Evolutionary conservation across 2,888 invertebrate genomes (phyloP).

Genomic region (Plagiodera versicolora): DNA sequence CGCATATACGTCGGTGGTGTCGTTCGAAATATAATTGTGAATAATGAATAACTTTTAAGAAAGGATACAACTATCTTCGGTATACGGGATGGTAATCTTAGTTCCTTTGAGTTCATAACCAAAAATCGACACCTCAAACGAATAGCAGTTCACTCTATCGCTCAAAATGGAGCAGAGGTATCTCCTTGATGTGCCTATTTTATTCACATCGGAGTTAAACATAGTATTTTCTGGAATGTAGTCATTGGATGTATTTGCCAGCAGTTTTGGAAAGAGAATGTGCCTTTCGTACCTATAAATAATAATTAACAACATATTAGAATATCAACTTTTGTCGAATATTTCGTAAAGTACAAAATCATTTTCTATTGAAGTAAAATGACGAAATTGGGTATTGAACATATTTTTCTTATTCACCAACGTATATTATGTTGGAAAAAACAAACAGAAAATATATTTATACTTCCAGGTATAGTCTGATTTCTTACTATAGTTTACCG

Average conservation of each 20-base stretch:
- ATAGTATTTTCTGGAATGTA: slow-evolving; percentile 84
- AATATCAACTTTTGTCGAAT: too few relatives aligned
- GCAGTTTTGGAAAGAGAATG: slow-evolving; percentile 90
- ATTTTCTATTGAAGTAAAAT: too few relatives aligned
- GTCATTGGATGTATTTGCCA: slow-evolving; percentile 86
- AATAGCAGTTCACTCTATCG: slow-evolving; percentile 84
- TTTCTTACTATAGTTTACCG: too few relatives aligned
- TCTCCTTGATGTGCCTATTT: slow-evolving; percentile 86
- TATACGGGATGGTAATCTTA: slow-evolving; percentile 79
- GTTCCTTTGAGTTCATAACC: slow-evolving; percentile 77
- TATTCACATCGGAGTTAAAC: slow-evolving; percentile 87
- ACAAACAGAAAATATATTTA: too few relatives aligned
- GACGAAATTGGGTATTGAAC: too few relatives aligned
- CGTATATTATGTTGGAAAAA: too few relatives aligned
- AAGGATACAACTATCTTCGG: slow-evolving; percentile 96
- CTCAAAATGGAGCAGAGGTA: slow-evolving; percentile 75
- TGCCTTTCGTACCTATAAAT: slow-evolving; percentile 85
- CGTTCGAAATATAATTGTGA: too few relatives aligned
- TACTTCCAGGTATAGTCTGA: too few relatives aligned
- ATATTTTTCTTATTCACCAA: too few relatives aligned
- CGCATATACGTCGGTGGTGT: too few relatives aligned
- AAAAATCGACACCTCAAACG: slow-evolving; percentile 86
- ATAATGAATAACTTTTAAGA: too few relatives aligned
- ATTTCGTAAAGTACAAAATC: too few relatives aligned
- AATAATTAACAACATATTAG: not conserved